These are phyloP conservation scores for Sphaeridia pumilis DNA, from an alignment of 2,888 invertebrate genomes.

Conservation along the genomic window DNA sequence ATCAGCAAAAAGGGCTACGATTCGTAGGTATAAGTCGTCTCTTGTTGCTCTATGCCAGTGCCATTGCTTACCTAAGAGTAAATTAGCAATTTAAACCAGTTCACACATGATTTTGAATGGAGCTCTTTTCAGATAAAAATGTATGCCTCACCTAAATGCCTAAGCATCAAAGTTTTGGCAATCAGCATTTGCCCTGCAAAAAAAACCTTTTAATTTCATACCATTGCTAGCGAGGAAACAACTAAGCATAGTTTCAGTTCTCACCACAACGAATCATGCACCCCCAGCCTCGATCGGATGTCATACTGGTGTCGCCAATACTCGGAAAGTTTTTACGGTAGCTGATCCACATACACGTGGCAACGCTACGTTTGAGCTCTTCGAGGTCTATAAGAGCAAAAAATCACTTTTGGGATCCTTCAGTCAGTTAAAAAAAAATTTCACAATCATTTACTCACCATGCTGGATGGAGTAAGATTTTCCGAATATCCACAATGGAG, in stretches of 20 bases:
- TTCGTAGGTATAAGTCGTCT: slow-evolving; percentile 45
- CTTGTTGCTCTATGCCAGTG: slow-evolving; percentile 60
- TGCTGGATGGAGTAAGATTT: slow-evolving; percentile 70
- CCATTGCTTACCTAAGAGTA: slow-evolving; percentile 78
- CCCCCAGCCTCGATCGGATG: slow-evolving; percentile 94
- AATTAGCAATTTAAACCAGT: too few relatives aligned
- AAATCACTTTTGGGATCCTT: too few relatives aligned
- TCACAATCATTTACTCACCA: too few relatives aligned
- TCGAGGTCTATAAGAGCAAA: too few relatives aligned
- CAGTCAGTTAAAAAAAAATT: too few relatives aligned
- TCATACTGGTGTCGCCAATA: slow-evolving; percentile 75
- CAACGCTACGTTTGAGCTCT: slow-evolving; percentile 71
- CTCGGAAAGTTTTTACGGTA: slow-evolving; percentile 88
- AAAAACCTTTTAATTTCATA: background rate
- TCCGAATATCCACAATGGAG: slow-evolving; percentile 82
- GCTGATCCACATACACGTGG: slow-evolving; percentile 88
- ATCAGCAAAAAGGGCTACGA: slow-evolving; percentile 30
- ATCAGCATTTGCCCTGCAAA: slow-evolving; percentile 94
- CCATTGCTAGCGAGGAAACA: too few relatives aligned
- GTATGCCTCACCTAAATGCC: slow-evolving; percentile 59
- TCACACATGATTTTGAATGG: too few relatives aligned
- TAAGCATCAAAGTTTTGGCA: slow-evolving; percentile 69
- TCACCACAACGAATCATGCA: slow-evolving; percentile 69
- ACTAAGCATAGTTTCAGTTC: too few relatives aligned
- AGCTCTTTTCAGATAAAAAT: too few relatives aligned